Percentiles rank a stretch among this genome's conserved stretches.
phyloP scores from a whole-genome alignment of 2,113 vertebrate species.

The Capreolus pygargus region DNA sequence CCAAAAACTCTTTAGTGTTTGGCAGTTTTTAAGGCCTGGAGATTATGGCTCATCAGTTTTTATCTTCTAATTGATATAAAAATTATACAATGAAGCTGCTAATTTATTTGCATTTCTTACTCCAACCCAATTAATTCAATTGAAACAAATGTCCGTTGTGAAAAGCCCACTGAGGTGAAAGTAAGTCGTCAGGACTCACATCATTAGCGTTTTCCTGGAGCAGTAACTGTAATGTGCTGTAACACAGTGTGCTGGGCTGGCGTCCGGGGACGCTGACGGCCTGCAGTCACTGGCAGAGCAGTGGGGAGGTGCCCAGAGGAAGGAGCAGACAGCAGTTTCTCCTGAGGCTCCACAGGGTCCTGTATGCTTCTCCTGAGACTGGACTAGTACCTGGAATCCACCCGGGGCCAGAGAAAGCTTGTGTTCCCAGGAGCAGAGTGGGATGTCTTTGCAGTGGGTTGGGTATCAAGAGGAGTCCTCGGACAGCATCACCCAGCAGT shows the following conservation, averaged over 20 bases:
- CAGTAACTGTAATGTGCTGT: too few relatives aligned
- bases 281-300: fast-evolving
- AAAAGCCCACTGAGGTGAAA: not conserved
- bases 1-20: fast-evolving
- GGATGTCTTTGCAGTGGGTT: not conserved
- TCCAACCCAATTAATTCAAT: not conserved
- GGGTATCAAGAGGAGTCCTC: not conserved
- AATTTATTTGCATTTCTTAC: not conserved
- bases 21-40: not conserved
- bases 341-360: not conserved
- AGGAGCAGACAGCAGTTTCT: not conserved
- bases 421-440: not conserved
- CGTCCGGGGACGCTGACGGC: fast-evolving
- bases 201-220: not conserved
- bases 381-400: too few relatives aligned
- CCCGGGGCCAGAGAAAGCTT: not conserved
- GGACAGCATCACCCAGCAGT: not conserved
- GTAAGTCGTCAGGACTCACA: not conserved
- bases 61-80: not conserved
- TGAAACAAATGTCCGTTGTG: not conserved
- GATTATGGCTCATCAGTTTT: not conserved
- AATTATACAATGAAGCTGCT: not conserved
- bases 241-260: too few relatives aligned
- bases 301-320: too few relatives aligned
- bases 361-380: not conserved